Base-by-base conservation (phyloP, 2,113 vertebrate genomes). In the Jacana jacana region DNA sequence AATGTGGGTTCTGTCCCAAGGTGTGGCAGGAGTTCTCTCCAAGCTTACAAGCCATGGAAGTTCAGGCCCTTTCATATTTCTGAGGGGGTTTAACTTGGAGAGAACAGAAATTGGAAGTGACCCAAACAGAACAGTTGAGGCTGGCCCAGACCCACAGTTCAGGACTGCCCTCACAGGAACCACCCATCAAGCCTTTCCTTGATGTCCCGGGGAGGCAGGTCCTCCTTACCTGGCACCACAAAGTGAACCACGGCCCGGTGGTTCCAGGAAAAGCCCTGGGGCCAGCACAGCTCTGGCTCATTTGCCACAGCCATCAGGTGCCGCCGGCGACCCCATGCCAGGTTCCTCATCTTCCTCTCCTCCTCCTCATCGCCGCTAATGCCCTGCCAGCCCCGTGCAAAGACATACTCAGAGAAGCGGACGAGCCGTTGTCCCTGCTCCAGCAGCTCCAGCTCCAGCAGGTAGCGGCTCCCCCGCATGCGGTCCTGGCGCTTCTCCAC, bases 391-490 rank as follows among this genome's bases (percentile, higher is more conserved):
- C 91, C 96, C 33, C 89, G 97, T 0, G 97, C 93, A 18, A 98
- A 99, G 96, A 99, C 39, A 5, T 98, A 99, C 58, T 99, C 98
- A 1, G 99, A 99, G 89, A 99, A 94, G 37, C 99, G 98, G 49
- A 99, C 84, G 13, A 95, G 91, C 10, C 81, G 97, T 57, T 79
- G 95, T 5, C 95, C 95, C 22, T 24, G 90, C 31, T 99, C 98
- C 78, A 98, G 97, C 63, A 99, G 90, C 93, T 99, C 98, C 66
- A 99, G 98, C 93, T 99, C 99, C 96, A 99, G 96, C 24, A 99
- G 98, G 94, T 99, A 99, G 39, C 99, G 98, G 66, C 97, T 98
- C 33, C 99, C 99, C 1, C 96, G 97, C 2, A 97, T 16, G 13
- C 90, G 95, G 86, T 99, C 99, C 75, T 98, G 95, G 0, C 98